Conservation (phyloP, 2,888 invertebrate species). For the Limnephilus lunatus region DNA sequence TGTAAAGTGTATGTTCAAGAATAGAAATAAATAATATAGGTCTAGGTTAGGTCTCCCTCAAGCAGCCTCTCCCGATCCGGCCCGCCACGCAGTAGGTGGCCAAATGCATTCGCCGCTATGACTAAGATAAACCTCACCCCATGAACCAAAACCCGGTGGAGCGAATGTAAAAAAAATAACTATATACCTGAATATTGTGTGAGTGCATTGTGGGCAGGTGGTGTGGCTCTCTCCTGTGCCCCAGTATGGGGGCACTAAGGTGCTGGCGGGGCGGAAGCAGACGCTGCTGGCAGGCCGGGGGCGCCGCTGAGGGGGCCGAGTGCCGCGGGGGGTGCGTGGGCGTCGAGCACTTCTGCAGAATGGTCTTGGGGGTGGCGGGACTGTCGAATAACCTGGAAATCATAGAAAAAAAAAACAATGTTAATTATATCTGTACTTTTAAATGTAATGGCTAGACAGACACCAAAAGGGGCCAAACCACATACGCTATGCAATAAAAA, state of each 20-base stretch:
- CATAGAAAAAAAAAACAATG: constrained; percentile 35
- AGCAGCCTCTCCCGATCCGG: too few relatives aligned
- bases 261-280: not conserved
- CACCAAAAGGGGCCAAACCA: too few relatives aligned
- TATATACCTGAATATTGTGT: constrained; percentile 61
- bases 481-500: too few relatives aligned
- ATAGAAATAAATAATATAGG: too few relatives aligned
- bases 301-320: constrained; percentile 69
- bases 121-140: too few relatives aligned
- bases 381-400: constrained; percentile 86
- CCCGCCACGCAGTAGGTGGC: too few relatives aligned
- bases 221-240: constrained; percentile 67
- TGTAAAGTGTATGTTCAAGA: too few relatives aligned
- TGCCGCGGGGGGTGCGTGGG: constrained; percentile 78
- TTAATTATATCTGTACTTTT: not conserved
- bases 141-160: too few relatives aligned
- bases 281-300: not conserved
- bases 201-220: constrained; percentile 60
- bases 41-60: too few relatives aligned
- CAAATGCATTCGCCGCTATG: too few relatives aligned
- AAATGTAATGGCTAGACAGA: too few relatives aligned
- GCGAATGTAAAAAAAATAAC: too few relatives aligned
- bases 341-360: constrained; percentile 83
- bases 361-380: constrained; percentile 90
- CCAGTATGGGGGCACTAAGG: not conserved